These are phyloP conservation scores for Ceratothoa steindachneri DNA, from an alignment of 2,888 invertebrate species.

Conservation along the genomic window DNA sequence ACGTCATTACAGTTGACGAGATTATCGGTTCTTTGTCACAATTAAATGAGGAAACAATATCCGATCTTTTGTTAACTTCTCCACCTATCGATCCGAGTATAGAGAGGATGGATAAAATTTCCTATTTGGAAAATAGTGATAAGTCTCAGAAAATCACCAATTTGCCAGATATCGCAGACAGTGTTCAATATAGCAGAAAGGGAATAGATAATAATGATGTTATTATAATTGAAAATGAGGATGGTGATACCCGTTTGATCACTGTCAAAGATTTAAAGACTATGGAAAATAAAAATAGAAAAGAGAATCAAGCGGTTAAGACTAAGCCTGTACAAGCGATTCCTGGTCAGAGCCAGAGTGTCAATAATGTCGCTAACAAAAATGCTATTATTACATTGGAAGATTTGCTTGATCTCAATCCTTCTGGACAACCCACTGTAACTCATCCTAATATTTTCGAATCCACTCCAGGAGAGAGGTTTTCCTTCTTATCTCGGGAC, in stretches of 20 bases:
- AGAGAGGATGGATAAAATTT: conserved; percentile 2
- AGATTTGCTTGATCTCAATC: neutral
- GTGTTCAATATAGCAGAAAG: neutral
- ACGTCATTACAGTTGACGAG: conserved; percentile 31
- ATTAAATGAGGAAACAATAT: conserved; percentile 25
- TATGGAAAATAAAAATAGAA: neutral
- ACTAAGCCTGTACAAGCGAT: neutral
- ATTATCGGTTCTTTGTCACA: conserved; percentile 32
- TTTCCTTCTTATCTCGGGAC: neutral
- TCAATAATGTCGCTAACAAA: neutral
- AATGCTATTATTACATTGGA: neutral
- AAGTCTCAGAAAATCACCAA: neutral
- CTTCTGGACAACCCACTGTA: neutral
- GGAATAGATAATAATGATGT: neutral
- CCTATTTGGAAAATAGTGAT: neutral
- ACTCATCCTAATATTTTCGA: neutral
- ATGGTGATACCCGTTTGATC: neutral
- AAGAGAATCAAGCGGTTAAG: neutral
- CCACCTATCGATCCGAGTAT: conserved; percentile 7
- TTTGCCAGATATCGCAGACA: neutral
- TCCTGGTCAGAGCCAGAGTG: neutral
- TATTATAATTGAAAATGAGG: neutral
- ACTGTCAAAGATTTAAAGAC: neutral
- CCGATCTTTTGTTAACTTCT: conserved; percentile 23
- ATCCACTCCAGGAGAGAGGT: neutral